Evolutionary conservation across 2,797 vertebrate genomes (phyloP), one percentile per base, ranked within the genome.

Genomic region (Balearica regulorum): DNA sequence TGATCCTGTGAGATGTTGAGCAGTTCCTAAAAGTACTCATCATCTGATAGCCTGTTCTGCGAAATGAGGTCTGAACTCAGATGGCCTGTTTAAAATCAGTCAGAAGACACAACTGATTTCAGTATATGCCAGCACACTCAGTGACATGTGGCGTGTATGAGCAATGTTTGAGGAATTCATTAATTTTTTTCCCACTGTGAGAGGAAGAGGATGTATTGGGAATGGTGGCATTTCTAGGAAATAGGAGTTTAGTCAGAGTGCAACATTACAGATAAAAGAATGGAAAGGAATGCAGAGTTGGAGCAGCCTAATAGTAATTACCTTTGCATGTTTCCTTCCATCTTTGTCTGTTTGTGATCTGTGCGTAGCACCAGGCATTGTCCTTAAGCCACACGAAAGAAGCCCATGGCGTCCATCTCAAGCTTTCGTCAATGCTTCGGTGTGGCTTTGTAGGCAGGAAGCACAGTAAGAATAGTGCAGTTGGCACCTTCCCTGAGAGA

Each of bases 391-490:
- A 8, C 46, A 43, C 5, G 57, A 82, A 82, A 69, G 55, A 33
- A 39, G 46, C 44, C 0, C 53, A 18, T n/a, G 69, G 77, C 51
- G 7, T 91, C 91, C 91, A 51, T 62, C 83, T 41, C 53, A 57
- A 8, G 41, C 77, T 70, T 88, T 92, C 25, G 7, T 85, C 93
- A 77, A 6, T 16, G 51, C 61, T 76, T 43, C 10, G 16, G 26
- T 17, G 58, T 43, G 90, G 57, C n/a, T 87, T 76, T 75, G 72
- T 60, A 69, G 89, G 46, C 91, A 95, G 96, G 96, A 97, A 96
- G 58, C 39, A 9, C 5, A 6, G 26, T 55, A 37, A 78, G 94
- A 96, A 48, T 49, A 83, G 35, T 5, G 68, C 37, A 48, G 80
- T 33, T 1, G 22, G 46, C 72, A 80, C 82, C 92, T 92, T 94